Evolutionary conservation across 2,113 vertebrate genomes (phyloP), one percentile per base, ranked within the genome.

Genomic region (Sterrhoptilus dennistouni): DNA sequence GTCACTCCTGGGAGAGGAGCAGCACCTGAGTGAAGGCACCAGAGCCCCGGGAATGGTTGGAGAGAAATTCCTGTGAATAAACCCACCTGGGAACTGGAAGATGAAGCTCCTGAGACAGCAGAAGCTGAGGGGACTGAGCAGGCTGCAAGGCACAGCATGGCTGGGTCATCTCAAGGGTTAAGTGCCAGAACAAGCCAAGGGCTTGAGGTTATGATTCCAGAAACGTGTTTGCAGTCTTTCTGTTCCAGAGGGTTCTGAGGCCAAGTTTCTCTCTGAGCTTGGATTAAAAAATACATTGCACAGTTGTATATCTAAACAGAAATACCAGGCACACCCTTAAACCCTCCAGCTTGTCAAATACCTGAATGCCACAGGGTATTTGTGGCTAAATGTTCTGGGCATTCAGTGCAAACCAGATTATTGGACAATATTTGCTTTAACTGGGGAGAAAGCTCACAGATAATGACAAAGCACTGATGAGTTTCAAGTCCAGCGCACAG

Each of bases 281-380:
- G 54, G 47, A 71, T 86, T 92, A 5, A 74, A 87, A 89, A 87
- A 11, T 22, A 25, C 11, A 18, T 77, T 74, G 61, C 77, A 36
- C 29, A 31, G 69, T 87, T 92, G 91, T 78, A 5, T 61, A 50
- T 59, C 89, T 44, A 74, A 89, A 95, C 76, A 96, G 81, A 89
- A 91, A 53, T n/a, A n/a, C 84, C 40, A 71, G 89, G 57, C 83
- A 92, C 87, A 65, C 91, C 87, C 81, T 94, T 40, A 74, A 90
- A 79, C 36, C 8, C 53, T 76, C 74, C 61, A 81, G 49, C 57
- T 81, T 82, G 65, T 94, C 93, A 93, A 79, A 91, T 69, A 82
- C 72, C 83, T 85, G 80, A 91, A 91, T 85, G 84, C 74, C 81
- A 45, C 69, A 42, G 74, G 31, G 64, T 71, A 81, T 83, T 93